These are phyloP conservation scores for Tyrannus savana DNA, from an alignment of 2,113 vertebrate species.

Conservation along the genomic window DNA sequence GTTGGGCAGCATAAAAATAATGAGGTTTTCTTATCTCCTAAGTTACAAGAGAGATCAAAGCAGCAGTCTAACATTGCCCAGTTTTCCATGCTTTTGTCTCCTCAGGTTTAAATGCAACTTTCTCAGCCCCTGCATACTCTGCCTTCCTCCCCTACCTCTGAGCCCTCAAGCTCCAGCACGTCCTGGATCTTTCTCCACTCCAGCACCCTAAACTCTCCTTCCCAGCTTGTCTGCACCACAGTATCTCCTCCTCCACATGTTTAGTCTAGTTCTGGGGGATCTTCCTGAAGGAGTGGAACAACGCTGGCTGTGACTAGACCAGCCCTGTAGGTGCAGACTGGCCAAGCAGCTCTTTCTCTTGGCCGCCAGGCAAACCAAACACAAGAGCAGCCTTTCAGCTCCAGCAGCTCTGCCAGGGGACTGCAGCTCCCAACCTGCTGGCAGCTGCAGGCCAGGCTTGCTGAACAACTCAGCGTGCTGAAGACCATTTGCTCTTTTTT, in stretches of 20 bases:
- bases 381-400: neutral
- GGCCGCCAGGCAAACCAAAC: constrained; percentile 8
- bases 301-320: neutral
- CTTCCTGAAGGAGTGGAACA: neutral
- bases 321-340: neutral
- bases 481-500: neutral
- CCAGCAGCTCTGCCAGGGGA: neutral
- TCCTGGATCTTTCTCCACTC: neutral
- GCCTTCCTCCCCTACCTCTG: neutral
- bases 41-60: neutral
- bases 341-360: neutral
- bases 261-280: neutral
- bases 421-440: neutral
- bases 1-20: neutral
- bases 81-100: neutral
- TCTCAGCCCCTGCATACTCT: neutral
- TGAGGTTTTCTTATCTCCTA: neutral
- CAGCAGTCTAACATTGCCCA: neutral
- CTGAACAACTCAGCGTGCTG: neutral
- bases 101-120: neutral
- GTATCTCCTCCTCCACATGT: neutral
- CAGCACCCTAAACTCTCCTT: neutral
- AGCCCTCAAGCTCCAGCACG: neutral
- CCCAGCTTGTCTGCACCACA: neutral
- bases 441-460: neutral